Base-by-base conservation (phyloP, 1,140 invertebrate species). In the Metopolophium dirhodum region DNA sequence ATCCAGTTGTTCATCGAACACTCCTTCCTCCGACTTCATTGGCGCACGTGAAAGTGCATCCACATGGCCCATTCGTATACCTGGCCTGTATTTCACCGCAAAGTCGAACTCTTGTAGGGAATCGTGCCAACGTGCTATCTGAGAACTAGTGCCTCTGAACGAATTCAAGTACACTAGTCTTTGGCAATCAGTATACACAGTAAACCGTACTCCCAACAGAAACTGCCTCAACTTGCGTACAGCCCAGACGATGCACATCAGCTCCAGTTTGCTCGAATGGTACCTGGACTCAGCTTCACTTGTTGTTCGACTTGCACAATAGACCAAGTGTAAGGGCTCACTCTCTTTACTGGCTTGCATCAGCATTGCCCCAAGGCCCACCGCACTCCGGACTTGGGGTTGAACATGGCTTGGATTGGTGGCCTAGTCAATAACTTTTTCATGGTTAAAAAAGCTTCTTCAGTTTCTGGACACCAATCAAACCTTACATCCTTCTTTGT, bases 301-400 rank as follows among this genome's bases (percentile, higher is more conserved):
- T 0, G 47, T 35, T 23, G 18, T 77, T 20, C 68, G 61, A 77
- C 93, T 93, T 0, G 87, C 18, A 45, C 89, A 86, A 14, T 93
- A 89, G 2, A 93, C 57, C 20, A 93, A 37, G 7, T 61, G 51
- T 26, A 93, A 30, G 2, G 87, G 87, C 3, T n/a, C 54, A 3
- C 26, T 22, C 23, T 2, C 86, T 9, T 83, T 45, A 47, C 82
- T 18, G 9, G 41, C n/a, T 93, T 95, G 94, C 14, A 95, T 86
- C n/a, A n/a, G n/a, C n/a, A n/a, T n/a, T 22, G 94, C 95, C 11
- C 94, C 95, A 45, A 95, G 94, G 4, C 95, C 95, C 2, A 93
- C 23, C 0, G 94, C 49, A 90, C 35, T 9, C 94, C 86, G 8
- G 94, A 57, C 54, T 57, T 57, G 54, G 54, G 23, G 54, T 57